Percentiles rank a stretch among this genome's conserved stretches.
Conservation (phyloP, 2,888 invertebrate species). For the Lasioglossum lativentre region DNA sequence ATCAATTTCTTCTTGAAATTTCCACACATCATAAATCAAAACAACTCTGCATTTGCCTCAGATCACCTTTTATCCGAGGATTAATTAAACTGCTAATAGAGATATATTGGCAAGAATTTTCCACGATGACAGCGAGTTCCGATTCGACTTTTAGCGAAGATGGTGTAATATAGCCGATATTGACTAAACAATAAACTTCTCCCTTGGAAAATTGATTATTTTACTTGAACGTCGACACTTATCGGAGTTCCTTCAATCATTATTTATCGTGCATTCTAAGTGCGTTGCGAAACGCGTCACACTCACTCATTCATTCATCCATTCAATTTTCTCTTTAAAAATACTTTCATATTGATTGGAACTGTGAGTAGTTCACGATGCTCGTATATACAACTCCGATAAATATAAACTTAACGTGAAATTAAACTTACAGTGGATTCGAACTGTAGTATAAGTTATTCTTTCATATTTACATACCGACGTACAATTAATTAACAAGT, state of each 20-base stretch:
- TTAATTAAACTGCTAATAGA: neutral
- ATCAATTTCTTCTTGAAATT: neutral
- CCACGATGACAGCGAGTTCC: neutral
- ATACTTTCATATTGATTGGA: slow-evolving; percentile 40
- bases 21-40: neutral
- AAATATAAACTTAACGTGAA: neutral
- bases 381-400: slow-evolving; percentile 11
- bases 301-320: neutral
- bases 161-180: neutral
- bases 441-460: slow-evolving; percentile 26
- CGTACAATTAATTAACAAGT: slow-evolving; percentile 36
- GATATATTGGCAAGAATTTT: slow-evolving; percentile 14
- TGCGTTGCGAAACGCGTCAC: neutral
- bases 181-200: neutral
- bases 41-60: neutral
- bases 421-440: neutral
- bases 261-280: neutral
- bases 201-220: neutral
- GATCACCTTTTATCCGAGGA: neutral
- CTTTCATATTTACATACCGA: slow-evolving; percentile 45
- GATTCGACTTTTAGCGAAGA: neutral
- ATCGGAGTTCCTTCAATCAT: neutral
- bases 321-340: neutral
- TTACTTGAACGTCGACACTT: neutral
- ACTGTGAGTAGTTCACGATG: slow-evolving; percentile 58